Evolutionary conservation across 1,140 invertebrate genomes (phyloP).

Genomic region (Notospermus geniculatus): DNA sequence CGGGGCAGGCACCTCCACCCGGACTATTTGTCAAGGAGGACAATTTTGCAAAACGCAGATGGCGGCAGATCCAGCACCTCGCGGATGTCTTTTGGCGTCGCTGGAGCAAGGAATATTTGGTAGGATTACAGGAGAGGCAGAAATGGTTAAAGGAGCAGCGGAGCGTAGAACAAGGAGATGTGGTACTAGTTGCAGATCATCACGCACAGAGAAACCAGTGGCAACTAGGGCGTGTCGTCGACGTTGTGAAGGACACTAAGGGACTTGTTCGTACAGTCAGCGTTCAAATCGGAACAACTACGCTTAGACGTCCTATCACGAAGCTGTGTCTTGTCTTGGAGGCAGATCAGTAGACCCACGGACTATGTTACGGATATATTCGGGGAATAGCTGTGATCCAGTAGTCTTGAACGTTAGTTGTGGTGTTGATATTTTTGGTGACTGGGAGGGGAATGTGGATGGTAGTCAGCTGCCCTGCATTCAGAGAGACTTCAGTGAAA

Average conservation of each 20-base stretch:
- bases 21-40: slow-evolving; percentile 4
- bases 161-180: slow-evolving; percentile 28
- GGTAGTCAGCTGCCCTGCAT: too few relatives aligned
- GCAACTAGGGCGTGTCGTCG: not conserved
- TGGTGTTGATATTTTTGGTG: too few relatives aligned
- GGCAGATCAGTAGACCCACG: too few relatives aligned
- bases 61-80: slow-evolving; percentile 9
- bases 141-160: slow-evolving; percentile 22
- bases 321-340: too few relatives aligned
- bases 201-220: slow-evolving; percentile 19
- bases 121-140: slow-evolving; percentile 22
- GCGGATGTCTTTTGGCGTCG: slow-evolving; percentile 1
- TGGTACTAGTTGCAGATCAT: slow-evolving; percentile 26
- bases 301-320: too few relatives aligned
- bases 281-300: too few relatives aligned
- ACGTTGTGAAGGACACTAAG: not conserved
- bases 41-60: not conserved
- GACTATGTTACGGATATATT: too few relatives aligned
- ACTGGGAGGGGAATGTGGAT: too few relatives aligned
- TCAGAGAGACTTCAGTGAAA: too few relatives aligned
- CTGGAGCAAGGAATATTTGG: slow-evolving; percentile 25
- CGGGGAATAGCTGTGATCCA: too few relatives aligned
- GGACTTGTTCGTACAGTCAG: not conserved
- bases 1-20: slow-evolving; percentile 9
- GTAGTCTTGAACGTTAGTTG: too few relatives aligned